A percentile compares a stretch with the other conserved stretches of the same genome.
These are phyloP conservation scores for Trachelus tabidus DNA, from an alignment of 2,888 invertebrate genomes.

Conservation along the genomic window DNA sequence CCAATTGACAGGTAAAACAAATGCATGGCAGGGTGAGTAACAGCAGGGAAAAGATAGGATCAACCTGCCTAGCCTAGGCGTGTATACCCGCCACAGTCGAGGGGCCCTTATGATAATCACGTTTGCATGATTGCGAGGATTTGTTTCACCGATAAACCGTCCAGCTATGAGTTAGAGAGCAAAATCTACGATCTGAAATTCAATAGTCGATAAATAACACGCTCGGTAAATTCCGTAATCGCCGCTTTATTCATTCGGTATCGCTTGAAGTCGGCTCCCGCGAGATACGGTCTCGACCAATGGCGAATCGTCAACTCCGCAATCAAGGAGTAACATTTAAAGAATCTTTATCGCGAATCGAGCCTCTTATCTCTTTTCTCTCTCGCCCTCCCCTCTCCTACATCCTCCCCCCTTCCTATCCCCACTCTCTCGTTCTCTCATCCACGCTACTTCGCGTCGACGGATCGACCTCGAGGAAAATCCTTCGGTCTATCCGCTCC, in stretches of 20 bases:
- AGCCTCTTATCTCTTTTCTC: not conserved
- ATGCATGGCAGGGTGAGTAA: conserved; percentile 45
- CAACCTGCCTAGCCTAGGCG: conserved; percentile 25
- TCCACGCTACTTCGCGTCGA: not conserved
- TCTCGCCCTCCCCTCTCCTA: too few relatives aligned
- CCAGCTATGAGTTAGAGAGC: conserved; percentile 48
- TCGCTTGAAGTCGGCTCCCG: conserved; percentile 30
- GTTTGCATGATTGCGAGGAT: conserved; percentile 47
- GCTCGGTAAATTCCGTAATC: conserved; percentile 50
- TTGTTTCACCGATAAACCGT: conserved; percentile 48
- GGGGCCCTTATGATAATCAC: conserved; percentile 48
- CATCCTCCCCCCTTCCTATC: too few relatives aligned
- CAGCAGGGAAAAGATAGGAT: conserved; percentile 44
- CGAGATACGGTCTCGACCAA: conserved; percentile 1
- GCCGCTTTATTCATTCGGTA: conserved; percentile 45
- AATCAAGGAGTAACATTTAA: conserved; percentile 2
- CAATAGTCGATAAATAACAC: conserved; percentile 57
- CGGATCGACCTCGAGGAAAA: not conserved
- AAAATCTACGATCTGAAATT: conserved; percentile 53
- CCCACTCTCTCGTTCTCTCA: too few relatives aligned
- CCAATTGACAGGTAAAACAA: conserved; percentile 53
- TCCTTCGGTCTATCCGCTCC: not conserved
- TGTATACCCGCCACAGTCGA: not conserved
- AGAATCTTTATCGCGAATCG: conserved; percentile 2
- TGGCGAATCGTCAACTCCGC: not conserved